Evolutionary conservation across 2,113 vertebrate species (phyloP).

Genomic region (Synodontis membranacea): DNA sequence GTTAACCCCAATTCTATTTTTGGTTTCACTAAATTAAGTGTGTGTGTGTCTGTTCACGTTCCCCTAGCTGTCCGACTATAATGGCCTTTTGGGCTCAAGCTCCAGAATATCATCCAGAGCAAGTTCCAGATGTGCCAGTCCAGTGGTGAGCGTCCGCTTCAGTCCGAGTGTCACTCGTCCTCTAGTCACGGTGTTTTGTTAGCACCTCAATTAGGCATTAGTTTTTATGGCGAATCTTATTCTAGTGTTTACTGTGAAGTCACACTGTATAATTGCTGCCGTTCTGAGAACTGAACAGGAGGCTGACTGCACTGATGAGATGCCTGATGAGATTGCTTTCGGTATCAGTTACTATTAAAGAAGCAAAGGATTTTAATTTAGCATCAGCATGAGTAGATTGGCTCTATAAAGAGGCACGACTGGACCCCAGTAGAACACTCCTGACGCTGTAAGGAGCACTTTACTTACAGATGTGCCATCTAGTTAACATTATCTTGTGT

Average conservation of each 20-base stretch:
- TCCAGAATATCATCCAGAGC: conserved; percentile 90
- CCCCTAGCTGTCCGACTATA: conserved; percentile 83
- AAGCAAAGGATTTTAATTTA: neutral
- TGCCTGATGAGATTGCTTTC: neutral
- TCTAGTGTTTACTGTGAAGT: neutral
- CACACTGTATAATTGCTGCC: neutral
- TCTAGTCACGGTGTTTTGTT: neutral
- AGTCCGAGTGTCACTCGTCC: neutral
- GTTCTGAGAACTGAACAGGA: neutral
- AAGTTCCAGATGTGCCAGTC: conserved; percentile 89
- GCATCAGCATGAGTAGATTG: neutral
- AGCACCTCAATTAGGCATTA: neutral
- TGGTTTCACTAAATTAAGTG: neutral
- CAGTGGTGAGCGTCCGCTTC: conserved; percentile 84
- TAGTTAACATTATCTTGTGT: neutral
- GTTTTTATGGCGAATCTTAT: neutral
- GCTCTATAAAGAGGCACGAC: neutral
- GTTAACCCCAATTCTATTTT: neutral
- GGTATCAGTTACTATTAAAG: neutral
- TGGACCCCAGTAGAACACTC: neutral
- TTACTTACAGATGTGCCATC: neutral
- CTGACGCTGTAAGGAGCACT: neutral
- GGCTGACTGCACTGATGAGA: neutral
- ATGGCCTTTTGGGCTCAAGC: conserved; percentile 80
- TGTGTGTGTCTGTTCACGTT: conserved; percentile 16